phyloP scores from a whole-genome alignment of 2,797 vertebrate genomes.

The Natrix natrix region DNA sequence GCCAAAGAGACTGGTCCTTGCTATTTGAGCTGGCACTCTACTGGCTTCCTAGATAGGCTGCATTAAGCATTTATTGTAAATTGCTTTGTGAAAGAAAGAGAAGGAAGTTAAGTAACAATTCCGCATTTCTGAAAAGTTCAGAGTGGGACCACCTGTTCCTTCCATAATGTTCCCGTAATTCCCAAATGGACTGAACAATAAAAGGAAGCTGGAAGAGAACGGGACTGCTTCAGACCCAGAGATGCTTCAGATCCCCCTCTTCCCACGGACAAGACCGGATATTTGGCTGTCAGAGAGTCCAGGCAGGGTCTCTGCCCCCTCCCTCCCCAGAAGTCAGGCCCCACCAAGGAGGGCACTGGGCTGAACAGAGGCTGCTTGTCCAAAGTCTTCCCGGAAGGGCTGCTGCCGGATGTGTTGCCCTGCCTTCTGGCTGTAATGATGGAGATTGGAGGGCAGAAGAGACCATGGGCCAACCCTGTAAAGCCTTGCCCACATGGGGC shows the following conservation, averaged over 20 bases:
- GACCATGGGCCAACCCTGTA: accelerated
- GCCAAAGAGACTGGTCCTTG: background rate
- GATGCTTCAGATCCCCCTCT: background rate
- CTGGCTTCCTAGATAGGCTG: background rate
- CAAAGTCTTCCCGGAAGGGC: too few species aligned
- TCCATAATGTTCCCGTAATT: background rate
- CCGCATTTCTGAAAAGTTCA: background rate
- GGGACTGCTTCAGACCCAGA: background rate
- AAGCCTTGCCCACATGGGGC: background rate
- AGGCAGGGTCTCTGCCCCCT: too few species aligned
- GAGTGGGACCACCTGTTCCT: background rate
- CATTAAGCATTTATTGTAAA: background rate
- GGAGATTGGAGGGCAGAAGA: too few species aligned
- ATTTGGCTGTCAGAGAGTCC: background rate
- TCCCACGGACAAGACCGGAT: background rate
- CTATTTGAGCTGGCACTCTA: background rate
- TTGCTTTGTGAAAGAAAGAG: background rate
- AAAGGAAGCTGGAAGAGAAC: background rate
- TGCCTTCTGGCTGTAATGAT: background rate
- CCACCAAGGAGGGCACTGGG: background rate
- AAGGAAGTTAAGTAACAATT: background rate
- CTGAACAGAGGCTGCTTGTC: background rate
- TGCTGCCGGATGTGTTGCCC: background rate
- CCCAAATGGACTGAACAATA: background rate
- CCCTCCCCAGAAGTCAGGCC: background rate